phyloP scores from a whole-genome alignment of 1,140 invertebrate genomes.

The Ostrea edulis region DNA sequence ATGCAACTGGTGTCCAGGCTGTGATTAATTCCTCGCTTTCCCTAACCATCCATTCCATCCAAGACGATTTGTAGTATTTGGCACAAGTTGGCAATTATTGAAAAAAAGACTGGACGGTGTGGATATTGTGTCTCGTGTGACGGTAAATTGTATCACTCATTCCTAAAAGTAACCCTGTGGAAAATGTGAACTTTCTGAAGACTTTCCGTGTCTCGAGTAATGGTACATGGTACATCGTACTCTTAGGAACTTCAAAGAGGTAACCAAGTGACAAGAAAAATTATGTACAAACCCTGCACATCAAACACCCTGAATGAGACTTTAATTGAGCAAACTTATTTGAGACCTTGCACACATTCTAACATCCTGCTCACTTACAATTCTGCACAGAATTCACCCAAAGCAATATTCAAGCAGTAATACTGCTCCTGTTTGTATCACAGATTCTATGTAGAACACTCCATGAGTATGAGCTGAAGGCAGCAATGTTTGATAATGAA shows the following conservation, averaged over 20 bases:
- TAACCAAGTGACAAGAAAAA: background rate
- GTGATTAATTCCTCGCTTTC: background rate
- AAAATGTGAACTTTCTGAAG: background rate
- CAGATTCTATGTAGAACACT: background rate
- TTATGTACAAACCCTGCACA: background rate
- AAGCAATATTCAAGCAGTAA: background rate
- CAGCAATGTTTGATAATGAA: background rate
- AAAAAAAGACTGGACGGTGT: background rate
- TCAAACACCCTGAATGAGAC: background rate
- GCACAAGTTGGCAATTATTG: background rate
- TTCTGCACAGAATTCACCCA: background rate
- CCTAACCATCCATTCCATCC: background rate
- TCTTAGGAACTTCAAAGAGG: background rate
- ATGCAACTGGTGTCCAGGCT: background rate
- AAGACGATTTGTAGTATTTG: background rate
- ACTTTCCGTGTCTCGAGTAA: background rate
- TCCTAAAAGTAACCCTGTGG: too few species aligned
- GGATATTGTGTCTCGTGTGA: background rate
- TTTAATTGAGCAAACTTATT: background rate
- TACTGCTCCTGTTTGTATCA: background rate
- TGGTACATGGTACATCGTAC: too few species aligned
- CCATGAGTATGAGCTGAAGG: background rate
- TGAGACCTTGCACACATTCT: background rate
- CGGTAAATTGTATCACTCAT: background rate
- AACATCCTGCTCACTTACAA: background rate